Evolutionary conservation across 2,888 invertebrate genomes (phyloP), one percentile per base, ranked within the genome.

Genomic region (Platycheirus rosarum): DNA sequence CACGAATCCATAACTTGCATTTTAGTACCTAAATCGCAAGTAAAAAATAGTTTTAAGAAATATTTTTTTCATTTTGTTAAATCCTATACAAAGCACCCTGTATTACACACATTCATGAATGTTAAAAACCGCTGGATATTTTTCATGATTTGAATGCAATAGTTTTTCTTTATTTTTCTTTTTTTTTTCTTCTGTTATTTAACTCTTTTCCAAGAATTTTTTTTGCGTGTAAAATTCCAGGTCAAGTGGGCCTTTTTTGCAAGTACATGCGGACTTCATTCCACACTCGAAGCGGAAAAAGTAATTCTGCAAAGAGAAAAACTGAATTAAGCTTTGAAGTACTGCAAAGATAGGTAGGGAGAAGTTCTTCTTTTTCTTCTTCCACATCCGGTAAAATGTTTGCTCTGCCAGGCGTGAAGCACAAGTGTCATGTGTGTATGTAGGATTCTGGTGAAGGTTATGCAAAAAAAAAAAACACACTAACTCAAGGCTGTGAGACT

Each of bases 281-380:
- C 71, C 55, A 63, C 63, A 82, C 82, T 77, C 37, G 68, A 63
- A 77, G 77, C 71, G 71, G 71, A 73, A 77, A 82, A 77, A 82
- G 82, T 82, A 76, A 82, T 82, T 82, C 68, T 71, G 62, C 82
- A 82, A 77, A 82, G 82, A 77, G 82, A 77, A 77, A 77, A 82
- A 77, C 77, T 77, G 68, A 82, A 77, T 82, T 77, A 82, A 82
- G 82, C 68, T 77, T 48, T 71, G 26, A 71, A 77, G 68, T 76
- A 29, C 7, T n/a, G 7, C 5, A 37, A 1, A 46, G 13, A 68
- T 20, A 53, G 8, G 35, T 14, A 35, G 26, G 9, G 35, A 42
- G 70, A 29, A 66, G 62, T 68, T 66, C 53, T 76, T 55, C 60
- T 32, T 80, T 71, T 66, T 49, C 49, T 60, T 60, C 48, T 35